Evolutionary conservation across 2,888 invertebrate genomes (phyloP), one percentile per base, ranked within the genome.

Genomic region (Aproaerema taeniolella): DNA sequence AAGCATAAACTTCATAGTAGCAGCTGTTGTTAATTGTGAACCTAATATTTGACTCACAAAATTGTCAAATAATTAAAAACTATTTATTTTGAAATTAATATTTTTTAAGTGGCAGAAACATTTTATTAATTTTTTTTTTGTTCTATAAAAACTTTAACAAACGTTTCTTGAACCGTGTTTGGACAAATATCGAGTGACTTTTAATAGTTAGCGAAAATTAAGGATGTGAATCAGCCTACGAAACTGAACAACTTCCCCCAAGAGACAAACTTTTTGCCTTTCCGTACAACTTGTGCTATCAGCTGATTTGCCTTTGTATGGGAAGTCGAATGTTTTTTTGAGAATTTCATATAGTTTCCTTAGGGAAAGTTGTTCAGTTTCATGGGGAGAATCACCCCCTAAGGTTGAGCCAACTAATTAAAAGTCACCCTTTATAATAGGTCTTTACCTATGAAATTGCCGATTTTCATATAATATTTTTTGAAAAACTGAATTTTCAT

Each of bases 1-100:
- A 47, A 41, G 38, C 41, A 45, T 38, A 44, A 46, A 51, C 51
- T 32, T 24, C 38, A 12, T 13, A 32, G n/a, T 34, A 28, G 17
- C 34, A 35, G 17, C 25, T 16, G n/a, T 11, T 11, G 40, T 36
- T 40, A 40, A 31, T 16, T 34, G 10, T 42, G 37, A 46, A 43
- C 40, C 39, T 55, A 46, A 43, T 50, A 42, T 33, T 46, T 46
- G 42, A 31, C n/a, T n/a, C n/a, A n/a, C n/a, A n/a, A n/a, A n/a
- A n/a, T n/a, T n/a, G n/a, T n/a, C n/a, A n/a, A n/a, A n/a, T n/a
- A n/a, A n/a, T n/a, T n/a, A n/a, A n/a, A n/a, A n/a, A n/a, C n/a
- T n/a, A n/a, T n/a, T n/a, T n/a, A n/a, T n/a, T n/a, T n/a, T n/a
- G n/a, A n/a, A n/a, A n/a, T n/a, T n/a, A n/a, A n/a, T n/a, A n/a